Evolutionary conservation across 2,888 invertebrate species (phyloP).

Genomic region (Hirtodrosophila histrioides): DNA sequence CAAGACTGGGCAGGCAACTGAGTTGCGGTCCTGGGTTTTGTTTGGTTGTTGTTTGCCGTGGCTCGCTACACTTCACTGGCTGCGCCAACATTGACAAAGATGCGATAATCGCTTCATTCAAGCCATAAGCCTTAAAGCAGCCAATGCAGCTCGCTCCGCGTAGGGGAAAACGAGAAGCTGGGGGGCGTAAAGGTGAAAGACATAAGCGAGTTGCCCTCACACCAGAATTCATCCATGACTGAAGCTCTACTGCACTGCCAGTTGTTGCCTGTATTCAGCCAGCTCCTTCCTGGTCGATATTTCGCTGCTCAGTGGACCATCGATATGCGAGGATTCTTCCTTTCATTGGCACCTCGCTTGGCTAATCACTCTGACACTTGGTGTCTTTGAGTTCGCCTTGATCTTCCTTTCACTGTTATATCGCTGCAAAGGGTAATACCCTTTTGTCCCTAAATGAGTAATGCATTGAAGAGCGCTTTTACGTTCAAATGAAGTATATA

Average conservation of each 20-base stretch:
- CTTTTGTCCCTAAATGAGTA: too few species aligned
- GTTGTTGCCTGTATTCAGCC: background rate
- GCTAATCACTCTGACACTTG: constrained; percentile 13
- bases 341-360: constrained; percentile 10
- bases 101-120: constrained; percentile 79
- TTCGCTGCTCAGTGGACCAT: constrained; percentile 9
- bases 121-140: constrained; percentile 63
- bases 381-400: background rate
- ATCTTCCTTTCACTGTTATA: background rate
- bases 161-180: constrained; percentile 8
- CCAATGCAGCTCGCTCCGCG: constrained; percentile 32
- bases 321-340: background rate
- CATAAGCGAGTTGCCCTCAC: constrained; percentile 8
- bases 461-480: too few species aligned
- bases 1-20: constrained; percentile 20
- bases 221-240: constrained; percentile 31
- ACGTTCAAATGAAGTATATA: too few species aligned
- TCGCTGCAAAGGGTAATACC: too few species aligned
- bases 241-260: constrained; percentile 9
- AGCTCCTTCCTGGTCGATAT: constrained; percentile 9
- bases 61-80: constrained; percentile 61
- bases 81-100: constrained; percentile 73
- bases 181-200: constrained; percentile 5
- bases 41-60: constrained; percentile 54
- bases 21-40: constrained; percentile 25